phyloP scores from a whole-genome alignment of 2,113 vertebrate genomes.

The Ardeotis arabs region DNA sequence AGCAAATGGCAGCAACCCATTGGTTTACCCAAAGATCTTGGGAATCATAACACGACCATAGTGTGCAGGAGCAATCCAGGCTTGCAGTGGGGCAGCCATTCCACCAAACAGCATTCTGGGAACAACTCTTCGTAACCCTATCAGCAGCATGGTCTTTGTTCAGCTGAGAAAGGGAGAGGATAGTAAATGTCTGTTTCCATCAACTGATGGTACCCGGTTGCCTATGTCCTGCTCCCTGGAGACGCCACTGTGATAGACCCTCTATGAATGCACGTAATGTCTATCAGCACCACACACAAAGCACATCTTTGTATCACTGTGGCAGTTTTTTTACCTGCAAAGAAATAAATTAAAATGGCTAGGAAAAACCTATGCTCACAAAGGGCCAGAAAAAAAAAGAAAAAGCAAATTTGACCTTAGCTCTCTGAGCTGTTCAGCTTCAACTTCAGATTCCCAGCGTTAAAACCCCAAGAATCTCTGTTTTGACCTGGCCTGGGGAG shows the following conservation, averaged over 20 bases:
- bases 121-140: rapidly evolving
- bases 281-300: no score
- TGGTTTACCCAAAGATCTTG: neutral
- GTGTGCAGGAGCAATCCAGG: neutral
- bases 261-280: no score
- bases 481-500: neutral
- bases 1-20: neutral
- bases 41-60: neutral
- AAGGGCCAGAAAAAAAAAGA: neutral
- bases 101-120: neutral
- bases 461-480: neutral
- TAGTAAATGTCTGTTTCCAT: neutral
- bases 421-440: neutral
- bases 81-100: neutral
- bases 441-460: no score
- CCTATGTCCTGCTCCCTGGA: neutral
- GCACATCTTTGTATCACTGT: no score
- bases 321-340: neutral
- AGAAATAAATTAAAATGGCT: neutral
- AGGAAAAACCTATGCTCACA: neutral
- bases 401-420: neutral
- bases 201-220: neutral
- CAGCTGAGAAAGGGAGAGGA: neutral
- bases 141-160: neutral
- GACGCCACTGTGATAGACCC: neutral